Percentiles rank a stretch among this genome's conserved stretches.
phyloP scores from a whole-genome alignment of 2,797 vertebrate species.

The Margarornis squamiger region DNA sequence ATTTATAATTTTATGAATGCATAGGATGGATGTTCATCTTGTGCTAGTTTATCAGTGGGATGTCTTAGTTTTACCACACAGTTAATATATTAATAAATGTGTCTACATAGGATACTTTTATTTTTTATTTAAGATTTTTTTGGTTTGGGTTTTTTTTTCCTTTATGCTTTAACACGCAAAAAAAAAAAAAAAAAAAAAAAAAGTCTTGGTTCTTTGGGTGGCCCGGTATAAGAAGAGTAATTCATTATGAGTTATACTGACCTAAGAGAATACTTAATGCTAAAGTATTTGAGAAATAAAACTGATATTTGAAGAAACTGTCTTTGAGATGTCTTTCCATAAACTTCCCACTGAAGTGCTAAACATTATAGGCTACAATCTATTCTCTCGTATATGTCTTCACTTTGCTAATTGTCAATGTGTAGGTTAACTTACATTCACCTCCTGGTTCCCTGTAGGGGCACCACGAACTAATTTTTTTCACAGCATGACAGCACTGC shows the following conservation, averaged over 20 bases:
- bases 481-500: not conserved
- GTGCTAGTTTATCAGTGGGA: not conserved
- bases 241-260: not conserved
- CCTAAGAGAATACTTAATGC: not conserved
- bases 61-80: not conserved
- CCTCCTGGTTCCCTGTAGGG: not conserved
- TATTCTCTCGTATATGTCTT: not conserved
- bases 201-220: not conserved
- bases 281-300: not conserved
- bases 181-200: not conserved
- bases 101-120: rapidly evolving
- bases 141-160: not conserved
- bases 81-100: not conserved
- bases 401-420: not conserved
- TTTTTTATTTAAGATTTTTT: not conserved
- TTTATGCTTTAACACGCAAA: not conserved
- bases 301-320: not conserved
- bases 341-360: not conserved
- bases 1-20: not conserved
- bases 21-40: not conserved
- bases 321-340: not conserved
- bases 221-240: not conserved
- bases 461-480: not conserved
- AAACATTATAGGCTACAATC: not conserved
- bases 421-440: not conserved